Evolutionary conservation across 1,140 invertebrate genomes (phyloP).

Genomic region (Drosophila orena): DNA sequence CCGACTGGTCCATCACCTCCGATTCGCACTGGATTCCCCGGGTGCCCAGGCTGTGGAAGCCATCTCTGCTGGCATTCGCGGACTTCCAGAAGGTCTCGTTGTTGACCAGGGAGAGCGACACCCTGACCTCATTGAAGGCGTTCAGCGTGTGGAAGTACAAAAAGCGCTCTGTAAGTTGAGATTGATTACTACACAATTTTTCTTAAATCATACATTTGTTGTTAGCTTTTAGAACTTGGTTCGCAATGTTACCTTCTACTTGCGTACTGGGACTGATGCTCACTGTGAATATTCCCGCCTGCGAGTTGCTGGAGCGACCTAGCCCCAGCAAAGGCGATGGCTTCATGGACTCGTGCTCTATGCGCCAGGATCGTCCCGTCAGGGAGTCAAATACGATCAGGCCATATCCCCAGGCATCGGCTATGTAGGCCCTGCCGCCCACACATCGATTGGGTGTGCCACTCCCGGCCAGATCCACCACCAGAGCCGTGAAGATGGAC

Average conservation of each 20-base stretch:
- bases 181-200: neutral
- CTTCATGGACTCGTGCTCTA: constrained; percentile 89
- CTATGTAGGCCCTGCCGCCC: constrained; percentile 90
- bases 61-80: neutral
- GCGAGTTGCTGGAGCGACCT: constrained; percentile 88
- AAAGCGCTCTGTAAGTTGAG: constrained; percentile 82
- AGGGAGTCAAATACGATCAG: constrained; percentile 89
- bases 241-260: constrained; percentile 15
- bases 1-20: constrained; percentile 86
- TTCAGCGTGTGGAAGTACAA: constrained; percentile 92
- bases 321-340: constrained; percentile 86
- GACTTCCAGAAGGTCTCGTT: constrained; percentile 85
- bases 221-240: neutral
- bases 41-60: constrained; percentile 61
- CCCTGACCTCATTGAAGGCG: constrained; percentile 89
- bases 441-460: constrained; percentile 85
- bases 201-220: neutral
- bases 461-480: constrained; percentile 87
- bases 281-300: constrained; percentile 88
- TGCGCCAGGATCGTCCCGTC: constrained; percentile 88
- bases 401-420: constrained; percentile 90
- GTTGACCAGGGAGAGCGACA: constrained; percentile 88
- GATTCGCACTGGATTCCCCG: constrained; percentile 85
- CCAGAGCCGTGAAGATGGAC: constrained; percentile 86
- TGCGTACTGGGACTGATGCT: constrained; percentile 87